These are phyloP conservation scores for Pterocles burchelli DNA, from an alignment of 2,113 vertebrate genomes.

Conservation along the genomic window DNA sequence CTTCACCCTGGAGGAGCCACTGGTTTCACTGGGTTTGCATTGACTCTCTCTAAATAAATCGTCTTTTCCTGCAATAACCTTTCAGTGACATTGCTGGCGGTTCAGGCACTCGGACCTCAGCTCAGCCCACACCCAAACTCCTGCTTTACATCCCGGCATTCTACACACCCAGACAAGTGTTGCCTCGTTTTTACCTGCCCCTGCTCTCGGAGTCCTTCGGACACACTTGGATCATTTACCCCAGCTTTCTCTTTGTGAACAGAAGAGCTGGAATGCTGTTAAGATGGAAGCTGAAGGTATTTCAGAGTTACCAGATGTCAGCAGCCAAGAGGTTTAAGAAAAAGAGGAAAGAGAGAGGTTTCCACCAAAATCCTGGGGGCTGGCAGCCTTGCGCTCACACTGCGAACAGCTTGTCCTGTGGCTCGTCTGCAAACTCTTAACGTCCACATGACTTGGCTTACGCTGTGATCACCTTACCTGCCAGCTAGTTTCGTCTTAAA, in stretches of 20 bases:
- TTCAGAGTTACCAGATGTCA: not conserved
- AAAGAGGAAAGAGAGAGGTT: not conserved
- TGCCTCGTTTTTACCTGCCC: not conserved
- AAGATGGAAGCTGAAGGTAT: not conserved
- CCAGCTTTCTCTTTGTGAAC: not conserved
- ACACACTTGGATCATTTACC: not conserved
- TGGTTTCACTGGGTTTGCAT: not conserved
- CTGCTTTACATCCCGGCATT: not conserved
- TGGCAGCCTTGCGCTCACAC: not conserved
- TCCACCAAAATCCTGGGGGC: not conserved
- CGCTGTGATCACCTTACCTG: not conserved
- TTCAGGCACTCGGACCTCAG: not conserved
- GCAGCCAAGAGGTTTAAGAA: not conserved
- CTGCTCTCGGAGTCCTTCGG: not conserved
- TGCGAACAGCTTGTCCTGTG: not conserved
- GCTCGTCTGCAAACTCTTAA: conserved; percentile 36
- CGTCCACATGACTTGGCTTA: conserved; percentile 34
- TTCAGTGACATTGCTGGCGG: not conserved
- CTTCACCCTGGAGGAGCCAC: not conserved
- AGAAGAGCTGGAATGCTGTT: not conserved
- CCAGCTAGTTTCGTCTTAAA: not conserved
- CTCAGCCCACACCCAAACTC: not conserved
- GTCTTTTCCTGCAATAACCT: not conserved
- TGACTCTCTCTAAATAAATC: not conserved
- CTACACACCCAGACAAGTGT: not conserved